Evolutionary conservation across 1,140 invertebrate species (phyloP), one percentile per base, ranked within the genome.

Genomic region (Meloidogyne exigua): DNA sequence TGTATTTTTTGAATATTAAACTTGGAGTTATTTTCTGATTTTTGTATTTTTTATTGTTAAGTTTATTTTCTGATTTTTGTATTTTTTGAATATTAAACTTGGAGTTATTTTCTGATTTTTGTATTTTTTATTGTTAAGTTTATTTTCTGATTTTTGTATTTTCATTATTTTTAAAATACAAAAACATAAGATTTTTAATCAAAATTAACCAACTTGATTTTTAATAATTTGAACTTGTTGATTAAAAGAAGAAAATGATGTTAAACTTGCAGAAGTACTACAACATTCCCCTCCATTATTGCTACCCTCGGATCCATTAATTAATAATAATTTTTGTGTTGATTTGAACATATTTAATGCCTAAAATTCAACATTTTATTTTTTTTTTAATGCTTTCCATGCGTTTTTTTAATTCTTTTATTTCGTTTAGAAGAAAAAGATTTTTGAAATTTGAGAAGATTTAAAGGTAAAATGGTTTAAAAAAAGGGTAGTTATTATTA

Each of bases 321-420:
- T 75, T 63, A 44, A 62, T 68, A 78, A 66, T 39, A 86, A 68
- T 75, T 88, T 87, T 69, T 85, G 70, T 18, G 86, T 78, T 23
- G 85, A 87, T 68, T 84, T 88, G 23, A 86, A 70, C 12, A 82
- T 68, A 63, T 87, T 86, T 62, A 86, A 66, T 15, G 85, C 79
- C 84, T 86, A 76, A 75, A 85, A 81, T 73, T 73, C 64, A 62
- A 64, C 21, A 73, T 70, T 44, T 70, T 26, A 13, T 23, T 23
- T 39, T 11, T 18, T 28, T 63, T 23, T 63, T 62, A 62, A 36
- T n/a, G 44, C 44, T 28, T 63, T 62, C 57, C 57, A 73, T 73
- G 71, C 64, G 71, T 64, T 57, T 26, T 39, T 39, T 39, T 39
- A 7, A 39, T 64, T 64, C 23, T 64, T 70, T 64, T 62, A 23